Evolutionary conservation across 23 tunicate species (phyloP), one percentile per base, ranked within the genome.

Genomic region (Halocynthia roretzi): DNA sequence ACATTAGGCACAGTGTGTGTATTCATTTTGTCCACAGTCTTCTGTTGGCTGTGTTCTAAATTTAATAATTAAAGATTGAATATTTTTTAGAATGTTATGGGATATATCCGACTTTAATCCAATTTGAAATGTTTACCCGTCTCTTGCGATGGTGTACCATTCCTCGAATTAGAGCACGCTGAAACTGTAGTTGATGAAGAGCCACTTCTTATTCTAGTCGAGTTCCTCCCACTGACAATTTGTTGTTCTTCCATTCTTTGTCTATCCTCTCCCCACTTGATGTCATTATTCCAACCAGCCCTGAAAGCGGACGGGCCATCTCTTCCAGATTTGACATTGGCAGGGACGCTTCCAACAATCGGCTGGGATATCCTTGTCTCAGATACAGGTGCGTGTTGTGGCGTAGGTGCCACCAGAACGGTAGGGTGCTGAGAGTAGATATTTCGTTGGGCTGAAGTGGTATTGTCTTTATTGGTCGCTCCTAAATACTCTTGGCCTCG

Each of bases 111-210:
- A 31, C 44, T 31, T 4, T 4, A 31, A 31, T 31, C 44, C 44
- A 31, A 31, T 31, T 31, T 31, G 44, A 31, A 31, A 31, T 31
- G 4, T 31, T 31, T 31, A 21, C 23, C 71, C 12, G 23, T 67
- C 14, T 74, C 78, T 12, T 74, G 55, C 21, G 62, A 22, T 12
- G 78, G 78, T 15, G 78, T 74, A 53, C 78, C 31, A 8, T 44
- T 53, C 56, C 78, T 74, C n/a, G 78, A 74, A 56, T 74, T 74
- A 8, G 78, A 74, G 20, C 31, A 17, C 2, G 78, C 78, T 12
- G 78, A 74, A 22, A 74, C n/a, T 53, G 78, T 74, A 5, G 78
- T 74, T 56, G 78, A 74, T 22, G 78, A 74, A 22, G 78, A 74
- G 7, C 5, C 31, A 15, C 67, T 74, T 11, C 78, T 52, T 12